Evolutionary conservation across 2,888 invertebrate genomes (phyloP).

Genomic region (Diaphora mendica): DNA sequence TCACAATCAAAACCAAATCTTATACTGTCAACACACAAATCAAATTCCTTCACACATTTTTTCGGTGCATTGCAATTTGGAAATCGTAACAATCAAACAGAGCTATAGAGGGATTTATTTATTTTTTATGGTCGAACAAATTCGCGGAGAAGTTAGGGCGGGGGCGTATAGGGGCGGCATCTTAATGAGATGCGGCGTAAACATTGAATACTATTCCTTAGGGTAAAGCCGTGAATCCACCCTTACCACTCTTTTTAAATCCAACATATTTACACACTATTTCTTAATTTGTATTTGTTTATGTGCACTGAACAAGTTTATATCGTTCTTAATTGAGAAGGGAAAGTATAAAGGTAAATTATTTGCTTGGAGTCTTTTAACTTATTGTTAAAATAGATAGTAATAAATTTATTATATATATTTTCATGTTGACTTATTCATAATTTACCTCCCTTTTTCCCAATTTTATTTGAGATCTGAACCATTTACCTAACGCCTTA

Average conservation of each 20-base stretch:
- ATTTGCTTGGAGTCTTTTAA: background rate
- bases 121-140: constrained; percentile 75
- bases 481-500: no score
- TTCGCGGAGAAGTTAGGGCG: constrained; percentile 53
- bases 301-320: constrained; percentile 26
- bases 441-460: no score
- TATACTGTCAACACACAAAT: background rate
- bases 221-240: constrained; percentile 62
- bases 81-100: constrained; percentile 52
- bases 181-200: constrained; percentile 81
- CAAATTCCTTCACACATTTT: background rate
- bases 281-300: constrained; percentile 52
- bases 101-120: constrained; percentile 67
- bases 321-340: constrained; percentile 14
- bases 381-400: background rate
- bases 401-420: background rate
- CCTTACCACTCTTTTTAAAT: constrained; percentile 48
- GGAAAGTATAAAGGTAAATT: background rate
- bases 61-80: constrained; percentile 25
- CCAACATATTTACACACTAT: constrained; percentile 50
- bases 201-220: constrained; percentile 70
- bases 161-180: constrained; percentile 49
- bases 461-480: no score
- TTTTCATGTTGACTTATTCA: background rate
- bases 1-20: background rate